These are phyloP conservation scores for Columbina picui DNA, from an alignment of 2,113 vertebrate genomes.

Conservation along the genomic window DNA sequence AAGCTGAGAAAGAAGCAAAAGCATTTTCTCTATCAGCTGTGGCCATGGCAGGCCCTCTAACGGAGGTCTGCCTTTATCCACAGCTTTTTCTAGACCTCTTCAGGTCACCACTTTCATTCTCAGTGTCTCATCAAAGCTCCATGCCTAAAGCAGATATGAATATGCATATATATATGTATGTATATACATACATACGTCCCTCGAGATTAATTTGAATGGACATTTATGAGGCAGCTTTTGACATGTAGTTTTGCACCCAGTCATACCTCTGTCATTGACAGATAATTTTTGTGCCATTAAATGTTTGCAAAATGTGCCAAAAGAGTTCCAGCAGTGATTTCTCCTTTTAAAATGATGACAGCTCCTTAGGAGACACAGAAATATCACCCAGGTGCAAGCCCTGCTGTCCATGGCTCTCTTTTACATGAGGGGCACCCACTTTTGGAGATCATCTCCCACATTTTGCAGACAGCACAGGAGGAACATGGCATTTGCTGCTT, in stretches of 20 bases:
- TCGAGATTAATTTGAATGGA: background rate
- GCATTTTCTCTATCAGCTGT: background rate
- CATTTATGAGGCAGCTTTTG: background rate
- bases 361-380: background rate
- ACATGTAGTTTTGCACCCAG: background rate
- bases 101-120: background rate
- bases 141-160: background rate
- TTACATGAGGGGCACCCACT: rapidly evolving
- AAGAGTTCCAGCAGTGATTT: rapidly evolving
- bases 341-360: background rate
- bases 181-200: rapidly evolving
- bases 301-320: background rate
- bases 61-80: background rate
- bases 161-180: too few species aligned
- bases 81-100: background rate
- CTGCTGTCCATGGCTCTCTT: rapidly evolving
- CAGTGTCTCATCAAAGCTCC: background rate
- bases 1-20: background rate
- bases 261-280: background rate
- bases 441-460: background rate
- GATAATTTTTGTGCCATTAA: background rate
- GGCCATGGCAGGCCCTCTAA: background rate
- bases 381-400: background rate
- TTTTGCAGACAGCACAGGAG: background rate
- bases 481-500: background rate